Evolutionary conservation across 2,888 invertebrate genomes (phyloP).

Genomic region (Dione juno): DNA sequence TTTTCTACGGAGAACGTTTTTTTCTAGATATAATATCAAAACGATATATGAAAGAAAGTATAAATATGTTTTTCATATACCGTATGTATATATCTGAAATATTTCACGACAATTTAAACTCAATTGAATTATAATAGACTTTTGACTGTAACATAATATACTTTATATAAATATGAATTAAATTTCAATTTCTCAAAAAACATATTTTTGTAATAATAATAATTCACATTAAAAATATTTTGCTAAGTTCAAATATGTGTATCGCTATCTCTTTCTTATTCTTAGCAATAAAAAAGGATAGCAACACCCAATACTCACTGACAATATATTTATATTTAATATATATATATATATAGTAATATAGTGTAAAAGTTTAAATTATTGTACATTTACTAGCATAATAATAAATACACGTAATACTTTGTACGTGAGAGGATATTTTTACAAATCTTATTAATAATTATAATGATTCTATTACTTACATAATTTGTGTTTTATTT

Average conservation of each 20-base stretch:
- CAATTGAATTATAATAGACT: background rate
- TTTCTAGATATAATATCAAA: no score
- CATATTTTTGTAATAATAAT: background rate
- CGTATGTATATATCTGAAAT: no score
- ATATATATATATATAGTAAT: background rate
- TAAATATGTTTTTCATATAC: no score
- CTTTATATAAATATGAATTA: background rate
- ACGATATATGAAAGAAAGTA: no score
- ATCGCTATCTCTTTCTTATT: conserved; percentile 25
- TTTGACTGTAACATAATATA: background rate
- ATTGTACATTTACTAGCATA: conserved; percentile 58
- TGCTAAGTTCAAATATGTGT: conserved; percentile 30
- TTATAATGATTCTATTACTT: conserved; percentile 41
- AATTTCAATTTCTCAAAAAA: background rate
- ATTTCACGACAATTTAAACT: background rate
- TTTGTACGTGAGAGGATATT: conserved; percentile 38
- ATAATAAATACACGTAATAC: conserved; percentile 35
- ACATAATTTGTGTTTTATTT: conserved; percentile 43
- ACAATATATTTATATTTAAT: conserved; percentile 45
- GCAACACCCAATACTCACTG: conserved; percentile 59
- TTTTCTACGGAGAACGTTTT: no score
- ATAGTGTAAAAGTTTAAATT: conserved; percentile 51
- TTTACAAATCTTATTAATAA: conserved; percentile 48
- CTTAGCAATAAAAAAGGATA: conserved; percentile 15
- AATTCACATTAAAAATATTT: background rate